Evolutionary conservation across 2,797 vertebrate genomes (phyloP).

Genomic region (Erethizon dorsatum): DNA sequence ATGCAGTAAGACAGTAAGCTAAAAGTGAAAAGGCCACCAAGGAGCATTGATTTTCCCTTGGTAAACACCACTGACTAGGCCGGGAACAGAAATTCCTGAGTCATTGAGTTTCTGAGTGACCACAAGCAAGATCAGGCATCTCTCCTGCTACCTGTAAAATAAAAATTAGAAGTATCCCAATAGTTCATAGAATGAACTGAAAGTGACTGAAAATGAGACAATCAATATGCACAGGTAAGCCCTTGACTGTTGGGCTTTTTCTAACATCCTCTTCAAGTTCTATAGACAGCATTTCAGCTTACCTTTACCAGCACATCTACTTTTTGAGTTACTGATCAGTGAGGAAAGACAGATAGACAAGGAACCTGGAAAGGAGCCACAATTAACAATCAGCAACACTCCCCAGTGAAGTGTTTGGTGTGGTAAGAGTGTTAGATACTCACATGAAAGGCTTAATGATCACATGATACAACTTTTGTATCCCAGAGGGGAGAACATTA

Average conservation of each 20-base stretch:
- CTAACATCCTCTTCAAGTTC: background rate
- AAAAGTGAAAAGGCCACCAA: background rate
- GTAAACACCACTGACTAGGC: background rate
- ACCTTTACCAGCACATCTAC: background rate
- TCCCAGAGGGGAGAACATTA: background rate
- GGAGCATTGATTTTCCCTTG: background rate
- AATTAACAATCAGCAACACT: background rate
- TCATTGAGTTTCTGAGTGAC: background rate
- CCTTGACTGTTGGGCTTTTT: background rate
- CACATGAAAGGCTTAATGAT: background rate
- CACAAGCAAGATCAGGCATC: background rate
- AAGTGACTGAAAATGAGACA: background rate
- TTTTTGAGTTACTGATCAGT: background rate
- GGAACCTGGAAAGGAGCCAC: background rate
- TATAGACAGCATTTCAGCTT: background rate
- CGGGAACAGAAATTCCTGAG: background rate
- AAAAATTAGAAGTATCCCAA: background rate
- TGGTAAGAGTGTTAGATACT: background rate
- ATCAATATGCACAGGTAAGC: background rate
- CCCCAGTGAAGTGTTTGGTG: background rate
- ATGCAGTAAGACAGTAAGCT: background rate
- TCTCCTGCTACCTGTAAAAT: constrained; percentile 7
- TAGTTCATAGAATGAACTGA: background rate
- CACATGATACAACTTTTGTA: background rate
- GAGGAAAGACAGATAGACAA: background rate